Base-by-base conservation (phyloP, 2,797 vertebrate genomes). In the Acomys russatus region DNA sequence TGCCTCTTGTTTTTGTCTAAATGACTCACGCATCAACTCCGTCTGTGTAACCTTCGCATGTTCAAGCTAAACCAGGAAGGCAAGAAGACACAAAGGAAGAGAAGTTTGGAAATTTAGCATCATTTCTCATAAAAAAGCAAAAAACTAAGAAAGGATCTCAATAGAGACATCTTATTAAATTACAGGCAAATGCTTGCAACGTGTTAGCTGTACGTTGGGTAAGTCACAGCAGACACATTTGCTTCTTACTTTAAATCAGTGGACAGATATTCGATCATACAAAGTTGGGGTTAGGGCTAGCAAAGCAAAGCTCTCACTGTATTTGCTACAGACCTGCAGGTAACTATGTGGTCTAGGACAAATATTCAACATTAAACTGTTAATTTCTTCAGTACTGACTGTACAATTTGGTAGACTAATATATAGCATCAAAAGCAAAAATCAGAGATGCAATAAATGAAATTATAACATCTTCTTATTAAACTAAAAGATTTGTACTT, bases 11-110 rank as follows among this genome's bases (percentile, higher is more conserved):
- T 99, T 99, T 96, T 99, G 99, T 97, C 98, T 99, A 98, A 99
- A 99, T 56, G 99, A 99, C 97, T 99, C 99, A 92, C 98, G 99
- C 99, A 99, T 98, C 98, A 99, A 98, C 94, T 99, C 99, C 2
- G 99, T 99, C 98, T 99, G 99, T 86, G 99, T 99, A 96, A 99
- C 94, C 98, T 98, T 99, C 56, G 99, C 99, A 98, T 99, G 99
- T 97, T 99, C 99, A 80, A 99, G 98, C 99, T 99, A 97, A 80
- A 95, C 33, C 15, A 94, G 73, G 74, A 92, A 79, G 90, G 76
- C 90, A 97, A 96, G 44, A 35, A 90, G 10, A 94, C 4, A 94
- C 92, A 63, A 95, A 97, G 38, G 82, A 70, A 95, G 28, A 91
- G 35, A 74, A 77, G 33, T 59, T 1, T 93, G 80, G 63, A 20